These are phyloP conservation scores for Apis cerana DNA, from an alignment of 1,140 invertebrate genomes.

Conservation along the genomic window DNA sequence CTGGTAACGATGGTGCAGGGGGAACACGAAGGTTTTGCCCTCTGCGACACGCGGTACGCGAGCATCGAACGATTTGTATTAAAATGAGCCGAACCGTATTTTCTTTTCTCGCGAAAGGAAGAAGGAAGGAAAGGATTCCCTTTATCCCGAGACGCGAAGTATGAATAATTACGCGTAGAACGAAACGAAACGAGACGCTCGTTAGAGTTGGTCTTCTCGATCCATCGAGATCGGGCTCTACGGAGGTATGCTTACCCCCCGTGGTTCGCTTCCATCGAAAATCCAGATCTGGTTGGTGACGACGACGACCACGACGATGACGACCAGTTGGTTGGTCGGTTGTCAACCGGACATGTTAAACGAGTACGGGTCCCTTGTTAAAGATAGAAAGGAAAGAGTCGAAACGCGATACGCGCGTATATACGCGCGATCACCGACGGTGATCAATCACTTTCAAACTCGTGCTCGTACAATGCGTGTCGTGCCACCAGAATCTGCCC, in stretches of 20 bases:
- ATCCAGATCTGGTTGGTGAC: slow-evolving; percentile 58
- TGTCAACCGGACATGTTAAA: slow-evolving; percentile 51
- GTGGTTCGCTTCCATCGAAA: slow-evolving; percentile 60
- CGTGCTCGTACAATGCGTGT: slow-evolving; percentile 66
- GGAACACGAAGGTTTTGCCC: slow-evolving; percentile 40
- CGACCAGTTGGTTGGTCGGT: slow-evolving; percentile 47
- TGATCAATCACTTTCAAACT: slow-evolving; percentile 70
- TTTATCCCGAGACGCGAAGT: background rate
- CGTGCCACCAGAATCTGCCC: slow-evolving; percentile 68
- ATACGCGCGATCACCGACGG: slow-evolving; percentile 60
- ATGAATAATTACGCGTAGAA: too few relatives aligned
- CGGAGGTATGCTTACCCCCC: slow-evolving; percentile 48
- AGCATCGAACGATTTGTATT: slow-evolving; percentile 72
- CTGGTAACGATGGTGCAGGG: slow-evolving; percentile 64
- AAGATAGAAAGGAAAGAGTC: slow-evolving; percentile 20
- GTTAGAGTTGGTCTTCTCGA: slow-evolving; percentile 29
- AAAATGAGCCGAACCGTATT: slow-evolving; percentile 63
- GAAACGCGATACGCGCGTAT: slow-evolving; percentile 51
- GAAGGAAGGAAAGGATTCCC: too few relatives aligned
- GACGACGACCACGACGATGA: slow-evolving; percentile 44
- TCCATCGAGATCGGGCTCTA: slow-evolving; percentile 57
- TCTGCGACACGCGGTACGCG: slow-evolving; percentile 67
- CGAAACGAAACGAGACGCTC: background rate
- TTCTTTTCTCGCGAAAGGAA: background rate
- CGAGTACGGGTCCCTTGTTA: slow-evolving; percentile 40